phyloP scores from a whole-genome alignment of 2,113 vertebrate genomes.

The Heteronetta atricapilla region DNA sequence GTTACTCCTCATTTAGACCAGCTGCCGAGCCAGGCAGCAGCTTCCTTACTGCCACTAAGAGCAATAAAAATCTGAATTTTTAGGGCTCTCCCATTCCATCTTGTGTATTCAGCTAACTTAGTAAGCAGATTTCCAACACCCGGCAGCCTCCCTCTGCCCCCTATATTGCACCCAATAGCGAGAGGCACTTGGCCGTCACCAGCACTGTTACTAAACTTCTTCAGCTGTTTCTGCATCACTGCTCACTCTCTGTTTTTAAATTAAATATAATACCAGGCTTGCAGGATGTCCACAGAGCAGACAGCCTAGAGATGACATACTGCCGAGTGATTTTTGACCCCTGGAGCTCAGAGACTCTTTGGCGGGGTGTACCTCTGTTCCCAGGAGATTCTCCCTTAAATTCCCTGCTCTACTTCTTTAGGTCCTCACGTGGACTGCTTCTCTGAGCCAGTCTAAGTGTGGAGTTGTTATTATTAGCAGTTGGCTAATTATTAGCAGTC shows the following conservation, averaged over 20 bases:
- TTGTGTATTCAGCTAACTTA: neutral
- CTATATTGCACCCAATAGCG: neutral
- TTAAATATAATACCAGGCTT: neutral
- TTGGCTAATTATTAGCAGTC: neutral
- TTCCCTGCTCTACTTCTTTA: neutral
- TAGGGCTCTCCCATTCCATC: neutral
- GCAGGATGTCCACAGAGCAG: neutral
- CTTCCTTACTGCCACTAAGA: neutral
- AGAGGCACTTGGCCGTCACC: neutral
- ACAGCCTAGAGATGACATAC: rapidly evolving
- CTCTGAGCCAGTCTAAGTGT: neutral
- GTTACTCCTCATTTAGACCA: neutral
- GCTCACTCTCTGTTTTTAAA: neutral
- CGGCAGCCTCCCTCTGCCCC: neutral
- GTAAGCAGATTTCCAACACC: neutral
- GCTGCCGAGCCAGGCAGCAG: neutral
- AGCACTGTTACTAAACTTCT: neutral
- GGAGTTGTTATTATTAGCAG: neutral
- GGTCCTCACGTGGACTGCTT: neutral
- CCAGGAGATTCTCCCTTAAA: neutral
- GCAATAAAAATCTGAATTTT: neutral
- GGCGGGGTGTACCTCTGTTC: neutral
- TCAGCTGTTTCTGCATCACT: neutral
- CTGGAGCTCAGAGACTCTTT: neutral
- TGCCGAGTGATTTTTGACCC: neutral